Conservation (phyloP, 2,888 invertebrate genomes). For the Xestia rhomboidea region DNA sequence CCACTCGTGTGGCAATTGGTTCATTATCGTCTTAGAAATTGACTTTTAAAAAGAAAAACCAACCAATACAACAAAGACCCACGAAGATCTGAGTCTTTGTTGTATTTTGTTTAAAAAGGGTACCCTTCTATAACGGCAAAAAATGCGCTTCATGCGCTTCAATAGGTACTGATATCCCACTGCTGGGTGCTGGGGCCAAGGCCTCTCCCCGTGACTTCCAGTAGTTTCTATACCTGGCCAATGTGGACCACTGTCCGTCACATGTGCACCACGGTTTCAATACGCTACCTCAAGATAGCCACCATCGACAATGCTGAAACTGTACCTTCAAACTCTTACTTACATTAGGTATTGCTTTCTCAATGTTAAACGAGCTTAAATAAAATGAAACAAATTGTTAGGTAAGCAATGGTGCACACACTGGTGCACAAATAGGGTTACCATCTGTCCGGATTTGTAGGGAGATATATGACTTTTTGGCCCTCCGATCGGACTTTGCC, state of each 20-base stretch:
- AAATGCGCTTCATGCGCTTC: neutral
- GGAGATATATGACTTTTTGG: neutral
- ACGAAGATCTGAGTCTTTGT: too few species aligned
- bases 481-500: neutral
- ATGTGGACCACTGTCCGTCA: too few species aligned
- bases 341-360: neutral
- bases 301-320: neutral
- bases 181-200: too few species aligned
- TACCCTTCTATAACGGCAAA: neutral
- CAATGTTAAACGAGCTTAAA: conserved; percentile 23
- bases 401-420: conserved; percentile 15
- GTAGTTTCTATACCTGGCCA: too few species aligned
- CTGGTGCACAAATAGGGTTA: neutral
- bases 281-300: neutral
- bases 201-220: too few species aligned
- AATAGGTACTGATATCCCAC: too few species aligned
- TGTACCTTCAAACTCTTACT: neutral
- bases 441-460: neutral
- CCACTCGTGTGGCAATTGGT: neutral
- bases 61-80: too few species aligned
- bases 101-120: neutral
- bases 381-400: conserved; percentile 26
- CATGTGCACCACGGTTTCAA: too few species aligned
- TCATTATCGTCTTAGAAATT: neutral
- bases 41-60: neutral